Conservation (phyloP, 2,113 vertebrate genomes). For the Potamarius usumacintae region DNA sequence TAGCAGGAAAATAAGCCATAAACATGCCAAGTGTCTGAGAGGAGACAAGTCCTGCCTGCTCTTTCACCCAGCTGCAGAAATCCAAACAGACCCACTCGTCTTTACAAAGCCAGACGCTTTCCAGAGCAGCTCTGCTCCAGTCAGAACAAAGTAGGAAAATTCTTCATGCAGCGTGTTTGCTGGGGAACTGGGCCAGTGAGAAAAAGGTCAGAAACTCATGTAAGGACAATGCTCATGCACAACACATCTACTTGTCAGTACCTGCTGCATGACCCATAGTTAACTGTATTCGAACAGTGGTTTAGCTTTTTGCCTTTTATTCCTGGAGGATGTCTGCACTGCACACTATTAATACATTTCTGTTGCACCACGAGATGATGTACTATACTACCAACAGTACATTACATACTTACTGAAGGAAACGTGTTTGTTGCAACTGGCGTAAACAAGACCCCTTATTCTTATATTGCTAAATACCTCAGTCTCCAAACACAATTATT, state of each 20-base stretch:
- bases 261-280: not conserved
- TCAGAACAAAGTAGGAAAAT: conserved; percentile 39
- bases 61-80: conserved; percentile 48
- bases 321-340: not conserved
- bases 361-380: not conserved
- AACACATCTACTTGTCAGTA: conserved; percentile 7
- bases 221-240: conserved; percentile 26
- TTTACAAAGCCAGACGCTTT: conserved; percentile 41
- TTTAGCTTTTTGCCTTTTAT: not conserved
- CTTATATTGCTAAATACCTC: not conserved
- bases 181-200: conserved; percentile 30
- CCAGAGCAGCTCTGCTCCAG: conserved; percentile 43
- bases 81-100: conserved; percentile 46
- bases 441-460: not conserved
- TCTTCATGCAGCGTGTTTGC: conserved; percentile 1
- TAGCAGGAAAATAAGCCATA: conserved; percentile 34
- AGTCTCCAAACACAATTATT: not conserved
- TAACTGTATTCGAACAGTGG: not conserved
- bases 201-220: conserved; percentile 39
- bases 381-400: too few relatives aligned
- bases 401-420: not conserved
- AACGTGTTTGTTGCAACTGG: not conserved
- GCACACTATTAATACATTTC: not conserved
- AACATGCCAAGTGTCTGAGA: conserved; percentile 40
- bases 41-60: conserved; percentile 32